phyloP scores from a whole-genome alignment of 1,140 invertebrate species.

The Proctacanthus coquilletti region DNA sequence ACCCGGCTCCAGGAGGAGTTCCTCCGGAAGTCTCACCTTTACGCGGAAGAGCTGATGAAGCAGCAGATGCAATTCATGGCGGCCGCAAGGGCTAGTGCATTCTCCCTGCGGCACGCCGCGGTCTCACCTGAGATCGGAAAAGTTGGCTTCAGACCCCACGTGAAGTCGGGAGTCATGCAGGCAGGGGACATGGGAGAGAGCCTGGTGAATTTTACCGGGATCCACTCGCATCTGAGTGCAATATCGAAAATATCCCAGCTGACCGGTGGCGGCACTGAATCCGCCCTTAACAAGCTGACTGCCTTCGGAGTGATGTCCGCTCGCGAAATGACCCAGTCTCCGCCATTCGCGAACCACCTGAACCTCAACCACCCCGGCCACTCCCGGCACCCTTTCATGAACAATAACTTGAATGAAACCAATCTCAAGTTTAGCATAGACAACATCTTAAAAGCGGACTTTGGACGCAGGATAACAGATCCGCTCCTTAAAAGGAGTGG shows the following conservation, averaged over 20 bases:
- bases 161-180: neutral
- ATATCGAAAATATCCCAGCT: conserved; percentile 19
- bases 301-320: conserved; percentile 1
- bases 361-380: conserved; percentile 13
- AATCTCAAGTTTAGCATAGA: conserved; percentile 81
- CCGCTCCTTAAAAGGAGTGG: conserved; percentile 41
- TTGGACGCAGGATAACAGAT: conserved; percentile 58
- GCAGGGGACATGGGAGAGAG: neutral
- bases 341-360: conserved; percentile 5
- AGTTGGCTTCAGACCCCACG: conserved; percentile 3
- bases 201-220: conserved; percentile 4
- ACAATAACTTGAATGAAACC: conserved; percentile 35
- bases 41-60: conserved; percentile 30
- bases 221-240: conserved; percentile 12
- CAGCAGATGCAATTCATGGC: conserved; percentile 30
- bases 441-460: conserved; percentile 81
- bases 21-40: conserved; percentile 26
- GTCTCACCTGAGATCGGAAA: neutral
- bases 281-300: conserved; percentile 9
- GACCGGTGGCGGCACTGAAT: conserved; percentile 16
- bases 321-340: conserved; percentile 6
- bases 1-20: conserved; percentile 26
- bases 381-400: conserved; percentile 9
- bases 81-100: conserved; percentile 21
- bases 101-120: conserved; percentile 14